Conservation (phyloP, 2,888 invertebrate species). For the Eupeodes luniger region DNA sequence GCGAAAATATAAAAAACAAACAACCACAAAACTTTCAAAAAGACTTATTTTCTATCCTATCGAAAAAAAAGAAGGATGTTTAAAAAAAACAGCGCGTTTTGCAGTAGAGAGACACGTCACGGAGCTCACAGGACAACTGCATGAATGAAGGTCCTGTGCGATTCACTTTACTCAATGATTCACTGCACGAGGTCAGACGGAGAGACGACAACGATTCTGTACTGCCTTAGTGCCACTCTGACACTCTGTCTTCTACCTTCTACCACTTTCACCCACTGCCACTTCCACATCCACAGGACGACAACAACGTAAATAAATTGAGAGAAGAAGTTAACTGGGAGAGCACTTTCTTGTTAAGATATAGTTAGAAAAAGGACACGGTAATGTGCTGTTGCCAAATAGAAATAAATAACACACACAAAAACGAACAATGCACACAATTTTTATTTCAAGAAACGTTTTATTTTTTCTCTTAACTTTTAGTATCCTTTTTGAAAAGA, state of each 20-base stretch:
- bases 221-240: not conserved
- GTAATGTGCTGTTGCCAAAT: not conserved
- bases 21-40: constrained; percentile 30
- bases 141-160: constrained; percentile 72
- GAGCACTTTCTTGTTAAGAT: constrained; percentile 5
- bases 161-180: constrained; percentile 75
- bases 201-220: constrained; percentile 48
- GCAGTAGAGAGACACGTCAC: constrained; percentile 62
- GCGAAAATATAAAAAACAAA: not conserved
- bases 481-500: not conserved
- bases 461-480: not conserved
- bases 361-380: constrained; percentile 27
- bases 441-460: not conserved
- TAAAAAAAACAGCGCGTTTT: constrained; percentile 50
- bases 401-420: not conserved
- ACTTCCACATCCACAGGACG: constrained; percentile 9
- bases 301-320: constrained; percentile 42
- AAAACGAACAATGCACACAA: not conserved
- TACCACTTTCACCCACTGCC: not conserved
- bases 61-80: not conserved
- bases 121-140: constrained; percentile 59
- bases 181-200: constrained; percentile 74
- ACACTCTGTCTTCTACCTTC: no score
- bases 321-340: constrained; percentile 63
- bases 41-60: constrained; percentile 26